These are phyloP conservation scores for Alloplasta piceator DNA, from an alignment of 2,888 invertebrate species.

Conservation along the genomic window DNA sequence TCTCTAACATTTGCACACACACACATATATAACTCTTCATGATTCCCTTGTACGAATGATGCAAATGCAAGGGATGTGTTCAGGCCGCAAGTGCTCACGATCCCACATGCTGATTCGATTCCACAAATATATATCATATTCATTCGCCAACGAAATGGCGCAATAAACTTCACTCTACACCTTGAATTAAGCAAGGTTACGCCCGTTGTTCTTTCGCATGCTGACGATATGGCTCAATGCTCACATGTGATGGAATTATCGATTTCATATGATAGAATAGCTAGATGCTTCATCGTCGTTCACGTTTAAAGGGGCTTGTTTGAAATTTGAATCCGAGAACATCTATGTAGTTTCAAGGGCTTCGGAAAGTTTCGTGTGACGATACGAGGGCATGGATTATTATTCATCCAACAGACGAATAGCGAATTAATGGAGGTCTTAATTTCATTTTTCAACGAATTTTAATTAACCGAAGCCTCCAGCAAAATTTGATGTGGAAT, in stretches of 20 bases:
- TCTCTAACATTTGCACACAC: background rate
- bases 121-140: background rate
- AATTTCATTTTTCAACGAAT: background rate
- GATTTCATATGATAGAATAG: conserved; percentile 30
- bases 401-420: background rate
- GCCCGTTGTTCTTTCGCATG: too few species aligned
- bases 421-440: background rate
- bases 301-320: background rate
- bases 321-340: background rate
- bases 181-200: too few species aligned
- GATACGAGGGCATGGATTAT: background rate
- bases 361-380: background rate
- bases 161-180: too few species aligned
- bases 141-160: too few species aligned
- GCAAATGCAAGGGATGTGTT: conserved; percentile 34
- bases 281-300: background rate
- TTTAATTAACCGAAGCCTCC: too few species aligned
- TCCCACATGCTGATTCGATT: background rate
- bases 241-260: conserved; percentile 37
- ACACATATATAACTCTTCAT: background rate
- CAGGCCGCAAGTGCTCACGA: background rate
- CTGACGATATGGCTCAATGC: conserved; percentile 13
- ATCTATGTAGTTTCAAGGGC: background rate
- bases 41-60: conserved; percentile 24
- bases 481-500: too few species aligned